Conservation (phyloP, 2,888 invertebrate species). For the Melanchra persicariae region DNA sequence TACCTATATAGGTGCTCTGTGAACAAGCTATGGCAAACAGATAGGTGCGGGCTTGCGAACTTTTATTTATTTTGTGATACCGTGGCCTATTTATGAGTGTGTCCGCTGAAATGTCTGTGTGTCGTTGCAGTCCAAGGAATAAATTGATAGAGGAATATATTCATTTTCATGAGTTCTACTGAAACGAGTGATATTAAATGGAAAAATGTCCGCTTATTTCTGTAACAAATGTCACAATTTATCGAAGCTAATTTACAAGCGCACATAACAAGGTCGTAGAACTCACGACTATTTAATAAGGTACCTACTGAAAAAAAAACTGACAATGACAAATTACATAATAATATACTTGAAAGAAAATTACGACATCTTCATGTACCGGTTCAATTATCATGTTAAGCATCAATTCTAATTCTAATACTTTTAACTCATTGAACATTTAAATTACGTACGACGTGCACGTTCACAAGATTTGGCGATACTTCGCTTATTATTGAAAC, state of each 20-base stretch:
- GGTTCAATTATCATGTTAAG: conserved; percentile 43
- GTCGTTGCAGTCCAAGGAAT: neutral
- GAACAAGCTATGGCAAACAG: conserved; percentile 27
- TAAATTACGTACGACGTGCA: neutral
- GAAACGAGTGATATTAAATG: neutral
- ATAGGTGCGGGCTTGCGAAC: conserved; percentile 56
- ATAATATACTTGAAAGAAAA: conserved; percentile 11
- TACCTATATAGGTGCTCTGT: conserved; percentile 15
- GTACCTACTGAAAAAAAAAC: conserved; percentile 23
- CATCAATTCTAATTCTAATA: conserved; percentile 10
- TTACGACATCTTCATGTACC: conserved; percentile 24
- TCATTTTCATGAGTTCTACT: neutral
- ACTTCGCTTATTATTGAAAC: conserved; percentile 47
- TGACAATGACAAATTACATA: conserved; percentile 20
- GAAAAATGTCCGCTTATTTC: neutral
- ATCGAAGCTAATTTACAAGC: neutral
- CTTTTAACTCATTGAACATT: conserved; percentile 43
- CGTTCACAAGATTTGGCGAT: conserved; percentile 20
- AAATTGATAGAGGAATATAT: neutral
- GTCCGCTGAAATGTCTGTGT: conserved; percentile 9
- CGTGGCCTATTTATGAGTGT: conserved; percentile 24
- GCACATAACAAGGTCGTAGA: conserved; percentile 30
- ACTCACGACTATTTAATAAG: conserved; percentile 29
- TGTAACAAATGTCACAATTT: neutral
- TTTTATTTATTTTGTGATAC: conserved; percentile 57